Evolutionary conservation across 2,888 invertebrate species (phyloP).

Genomic region (Syritta pipiens): DNA sequence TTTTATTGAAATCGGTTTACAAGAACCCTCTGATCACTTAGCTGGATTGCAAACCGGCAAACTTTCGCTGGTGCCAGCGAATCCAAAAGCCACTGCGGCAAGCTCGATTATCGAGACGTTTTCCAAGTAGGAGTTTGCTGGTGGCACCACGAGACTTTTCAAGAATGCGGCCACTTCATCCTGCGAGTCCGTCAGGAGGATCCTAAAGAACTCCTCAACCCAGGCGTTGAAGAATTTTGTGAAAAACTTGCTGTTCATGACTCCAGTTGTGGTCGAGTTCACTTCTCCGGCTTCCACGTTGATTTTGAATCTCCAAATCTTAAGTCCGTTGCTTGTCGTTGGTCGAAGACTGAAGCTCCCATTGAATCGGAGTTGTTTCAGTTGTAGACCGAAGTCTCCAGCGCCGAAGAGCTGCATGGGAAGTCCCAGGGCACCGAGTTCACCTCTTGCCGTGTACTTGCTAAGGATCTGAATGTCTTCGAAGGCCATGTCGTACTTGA

Average conservation of each 20-base stretch:
- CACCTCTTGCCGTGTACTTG: slow-evolving; percentile 72
- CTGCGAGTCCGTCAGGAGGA: slow-evolving; percentile 73
- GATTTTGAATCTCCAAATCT: slow-evolving; percentile 70
- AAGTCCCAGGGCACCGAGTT: slow-evolving; percentile 52
- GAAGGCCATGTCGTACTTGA: slow-evolving; percentile 74
- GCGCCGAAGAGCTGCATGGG: slow-evolving; percentile 70
- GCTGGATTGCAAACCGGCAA: no score
- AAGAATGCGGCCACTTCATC: slow-evolving; percentile 24
- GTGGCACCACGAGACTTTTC: background rate
- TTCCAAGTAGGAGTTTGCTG: background rate
- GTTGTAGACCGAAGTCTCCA: slow-evolving; percentile 71
- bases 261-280: slow-evolving; percentile 72
- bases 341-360: slow-evolving; percentile 73
- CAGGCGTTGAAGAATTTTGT: slow-evolving; percentile 72
- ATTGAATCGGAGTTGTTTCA: slow-evolving; percentile 71
- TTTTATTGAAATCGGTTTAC: no score
- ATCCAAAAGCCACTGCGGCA: no score
- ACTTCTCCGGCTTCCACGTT: slow-evolving; percentile 71
- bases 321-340: background rate
- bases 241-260: slow-evolving; percentile 70
- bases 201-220: slow-evolving; percentile 72
- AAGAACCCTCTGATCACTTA: no score
- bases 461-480: slow-evolving; percentile 71
- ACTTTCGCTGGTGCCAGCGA: no score
- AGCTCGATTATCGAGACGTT: background rate